Conservation (phyloP, 1,140 invertebrate genomes). For the Dinothrombium tinctorium region DNA sequence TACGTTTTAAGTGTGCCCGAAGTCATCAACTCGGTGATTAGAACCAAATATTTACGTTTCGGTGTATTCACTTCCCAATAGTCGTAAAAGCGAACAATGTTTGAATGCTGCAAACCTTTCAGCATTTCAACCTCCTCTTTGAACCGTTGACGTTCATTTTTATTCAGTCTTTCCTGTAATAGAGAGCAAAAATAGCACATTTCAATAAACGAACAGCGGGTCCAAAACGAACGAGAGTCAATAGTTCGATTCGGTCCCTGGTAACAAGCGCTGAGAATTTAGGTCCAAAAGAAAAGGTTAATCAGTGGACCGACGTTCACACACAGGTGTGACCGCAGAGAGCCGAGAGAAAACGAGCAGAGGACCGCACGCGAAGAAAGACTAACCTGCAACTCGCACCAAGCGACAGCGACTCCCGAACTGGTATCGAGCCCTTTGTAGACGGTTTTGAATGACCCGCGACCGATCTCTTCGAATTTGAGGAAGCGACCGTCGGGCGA, state of each 20-base stretch:
- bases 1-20: slow-evolving; percentile 96
- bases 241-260: too few species aligned
- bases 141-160: slow-evolving; percentile 67
- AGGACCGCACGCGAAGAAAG: too few species aligned
- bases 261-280: too few species aligned
- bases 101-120: slow-evolving; percentile 95
- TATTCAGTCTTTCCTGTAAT: too few species aligned
- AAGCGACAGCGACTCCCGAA: slow-evolving; percentile 91
- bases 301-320: too few species aligned
- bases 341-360: too few species aligned
- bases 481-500: slow-evolving; percentile 84
- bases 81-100: slow-evolving; percentile 98
- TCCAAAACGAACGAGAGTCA: too few species aligned
- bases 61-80: slow-evolving; percentile 81
- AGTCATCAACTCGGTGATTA: slow-evolving; percentile 98
- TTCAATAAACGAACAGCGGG: too few species aligned
- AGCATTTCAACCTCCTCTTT: slow-evolving; percentile 96
- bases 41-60: slow-evolving; percentile 86
- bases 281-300: too few species aligned
- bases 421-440: slow-evolving; percentile 91
- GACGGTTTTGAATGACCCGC: slow-evolving; percentile 97
- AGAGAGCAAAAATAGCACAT: too few species aligned
- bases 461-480: slow-evolving; percentile 95
- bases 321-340: too few species aligned
- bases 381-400: slow-evolving; percentile 78